Conservation (phyloP, 2,797 vertebrate genomes). For the Leuciscus waleckii region DNA sequence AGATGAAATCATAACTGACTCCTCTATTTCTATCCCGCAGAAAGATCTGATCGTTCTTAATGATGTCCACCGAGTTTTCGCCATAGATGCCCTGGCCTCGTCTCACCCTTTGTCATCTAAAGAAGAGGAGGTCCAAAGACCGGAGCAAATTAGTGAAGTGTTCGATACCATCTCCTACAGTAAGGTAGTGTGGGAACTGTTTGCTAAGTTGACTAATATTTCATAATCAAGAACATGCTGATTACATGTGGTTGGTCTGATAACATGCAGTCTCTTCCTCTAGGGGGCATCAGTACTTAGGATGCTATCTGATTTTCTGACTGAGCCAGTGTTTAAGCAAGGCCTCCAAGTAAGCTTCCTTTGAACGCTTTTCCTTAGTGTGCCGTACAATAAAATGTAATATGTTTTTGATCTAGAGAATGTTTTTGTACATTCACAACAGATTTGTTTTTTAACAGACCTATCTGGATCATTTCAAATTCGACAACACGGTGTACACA, state of each 20-base stretch:
- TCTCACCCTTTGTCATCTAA: constrained; percentile 82
- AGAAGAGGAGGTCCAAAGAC: constrained; percentile 76
- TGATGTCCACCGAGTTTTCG: constrained; percentile 79
- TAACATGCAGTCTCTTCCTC: background rate
- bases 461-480: constrained; percentile 83
- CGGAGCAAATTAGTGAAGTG: constrained; percentile 81
- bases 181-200: constrained; percentile 74
- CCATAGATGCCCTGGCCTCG: constrained; percentile 74
- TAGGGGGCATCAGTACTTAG: constrained; percentile 91
- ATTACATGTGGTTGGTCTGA: background rate
- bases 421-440: background rate
- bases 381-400: background rate
- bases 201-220: background rate
- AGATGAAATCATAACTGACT: background rate
- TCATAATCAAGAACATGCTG: background rate
- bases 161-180: constrained; percentile 85
- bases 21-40: constrained; percentile 64
- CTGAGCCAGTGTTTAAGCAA: constrained; percentile 79
- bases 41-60: constrained; percentile 81
- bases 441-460: constrained; percentile 72
- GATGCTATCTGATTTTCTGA: constrained; percentile 91
- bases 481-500: constrained; percentile 80
- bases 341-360: constrained; percentile 83
- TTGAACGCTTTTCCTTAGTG: background rate
- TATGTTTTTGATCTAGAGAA: background rate